Percentiles rank a stretch among this genome's conserved stretches.
These are phyloP conservation scores for Chaetodon trifascialis DNA, from an alignment of 2,113 vertebrate genomes.

Conservation along the genomic window DNA sequence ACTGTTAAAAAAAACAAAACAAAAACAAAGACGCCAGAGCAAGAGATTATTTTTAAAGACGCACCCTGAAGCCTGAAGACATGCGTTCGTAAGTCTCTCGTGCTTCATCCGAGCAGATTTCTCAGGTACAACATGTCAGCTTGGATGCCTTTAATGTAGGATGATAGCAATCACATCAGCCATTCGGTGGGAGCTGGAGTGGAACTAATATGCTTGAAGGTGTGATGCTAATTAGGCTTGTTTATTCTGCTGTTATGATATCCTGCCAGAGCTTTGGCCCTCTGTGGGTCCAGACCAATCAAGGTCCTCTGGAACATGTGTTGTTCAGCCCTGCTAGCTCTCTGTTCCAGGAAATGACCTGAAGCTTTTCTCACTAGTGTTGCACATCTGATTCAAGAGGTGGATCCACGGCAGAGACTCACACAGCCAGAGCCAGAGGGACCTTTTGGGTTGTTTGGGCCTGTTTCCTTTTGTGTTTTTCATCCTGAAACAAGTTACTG, in stretches of 20 bases:
- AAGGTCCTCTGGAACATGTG: constrained; percentile 28
- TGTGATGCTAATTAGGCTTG: constrained; percentile 57
- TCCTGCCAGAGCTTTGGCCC: neutral
- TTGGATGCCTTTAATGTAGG: constrained; percentile 22
- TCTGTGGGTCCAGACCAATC: constrained; percentile 23
- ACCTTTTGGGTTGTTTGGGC: constrained; percentile 5
- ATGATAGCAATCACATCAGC: constrained; percentile 17
- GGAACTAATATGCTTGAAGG: constrained; percentile 58
- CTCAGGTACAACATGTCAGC: constrained; percentile 25
- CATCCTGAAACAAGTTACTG: constrained; percentile 22
- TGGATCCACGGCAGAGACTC: constrained; percentile 10
- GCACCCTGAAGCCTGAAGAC: constrained; percentile 36
- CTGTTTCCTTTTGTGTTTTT: constrained; percentile 22
- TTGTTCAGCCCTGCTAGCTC: constrained; percentile 23
- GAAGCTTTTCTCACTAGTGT: constrained; percentile 33
- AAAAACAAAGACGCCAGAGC: no score
- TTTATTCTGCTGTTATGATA: constrained; percentile 49
- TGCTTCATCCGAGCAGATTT: constrained; percentile 26
- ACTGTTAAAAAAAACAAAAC: no score
- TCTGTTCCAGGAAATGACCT: constrained; percentile 49
- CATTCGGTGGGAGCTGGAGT: constrained; percentile 34
- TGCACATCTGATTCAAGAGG: constrained; percentile 55
- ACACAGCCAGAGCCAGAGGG: constrained; percentile 31
- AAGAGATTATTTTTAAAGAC: neutral
- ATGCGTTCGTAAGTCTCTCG: neutral